These are phyloP conservation scores for Hippopotamus amphibius DNA, from an alignment of 2,113 vertebrate species.

Conservation along the genomic window DNA sequence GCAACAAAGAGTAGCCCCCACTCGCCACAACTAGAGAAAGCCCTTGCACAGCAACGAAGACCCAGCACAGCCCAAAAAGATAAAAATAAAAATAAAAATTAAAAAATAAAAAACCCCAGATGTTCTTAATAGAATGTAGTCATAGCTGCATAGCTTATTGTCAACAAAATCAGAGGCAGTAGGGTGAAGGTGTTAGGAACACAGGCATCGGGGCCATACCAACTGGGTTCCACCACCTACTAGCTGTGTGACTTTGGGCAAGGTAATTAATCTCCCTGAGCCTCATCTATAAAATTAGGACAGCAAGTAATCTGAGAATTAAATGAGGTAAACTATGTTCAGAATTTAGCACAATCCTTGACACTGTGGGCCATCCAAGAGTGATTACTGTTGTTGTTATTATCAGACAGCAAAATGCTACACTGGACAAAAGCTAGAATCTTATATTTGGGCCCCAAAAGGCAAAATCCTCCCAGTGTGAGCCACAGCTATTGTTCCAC, in stretches of 20 bases:
- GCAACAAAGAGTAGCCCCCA: no score
- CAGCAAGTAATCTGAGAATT: background rate
- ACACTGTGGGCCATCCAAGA: background rate
- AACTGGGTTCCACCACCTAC: background rate
- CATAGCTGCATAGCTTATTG: background rate
- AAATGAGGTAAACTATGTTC: background rate
- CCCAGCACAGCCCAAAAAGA: no score
- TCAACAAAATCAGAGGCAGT: background rate
- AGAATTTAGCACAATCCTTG: background rate
- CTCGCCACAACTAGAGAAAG: no score
- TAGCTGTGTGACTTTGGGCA: background rate
- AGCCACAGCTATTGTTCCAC: background rate
- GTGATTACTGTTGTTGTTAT: background rate
- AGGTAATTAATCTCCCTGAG: conserved; percentile 14
- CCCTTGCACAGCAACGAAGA: no score
- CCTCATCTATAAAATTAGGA: conserved; percentile 8
- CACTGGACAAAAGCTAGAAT: background rate
- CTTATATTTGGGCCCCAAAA: background rate
- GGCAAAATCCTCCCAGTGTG: background rate
- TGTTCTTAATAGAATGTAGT: background rate
- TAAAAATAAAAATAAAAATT: no score
- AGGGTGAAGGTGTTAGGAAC: background rate
- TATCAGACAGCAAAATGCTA: background rate
- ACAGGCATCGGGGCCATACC: background rate
- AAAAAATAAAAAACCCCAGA: background rate